phyloP scores from a whole-genome alignment of 1,140 invertebrate genomes.

The Lordiphosa mommai region DNA sequence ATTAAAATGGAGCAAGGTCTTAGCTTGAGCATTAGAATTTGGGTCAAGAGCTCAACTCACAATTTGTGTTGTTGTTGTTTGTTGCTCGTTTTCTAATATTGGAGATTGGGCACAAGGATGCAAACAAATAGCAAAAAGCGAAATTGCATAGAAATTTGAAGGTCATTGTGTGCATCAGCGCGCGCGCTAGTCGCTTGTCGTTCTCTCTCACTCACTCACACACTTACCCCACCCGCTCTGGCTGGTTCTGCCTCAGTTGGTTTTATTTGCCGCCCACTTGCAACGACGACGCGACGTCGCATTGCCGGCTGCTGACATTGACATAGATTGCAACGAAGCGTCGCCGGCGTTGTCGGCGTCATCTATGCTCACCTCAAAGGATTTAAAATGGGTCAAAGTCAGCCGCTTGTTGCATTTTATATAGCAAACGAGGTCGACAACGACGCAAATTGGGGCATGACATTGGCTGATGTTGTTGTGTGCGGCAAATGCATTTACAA shows the following conservation, averaged over 20 bases:
- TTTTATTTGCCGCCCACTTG: constrained; percentile 63
- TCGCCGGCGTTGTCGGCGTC: constrained; percentile 9
- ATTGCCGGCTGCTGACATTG: constrained; percentile 73
- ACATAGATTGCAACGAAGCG: constrained; percentile 57
- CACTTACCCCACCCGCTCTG: constrained; percentile 6
- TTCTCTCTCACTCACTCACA: not conserved
- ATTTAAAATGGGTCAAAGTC: constrained; percentile 76
- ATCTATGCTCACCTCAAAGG: constrained; percentile 71
- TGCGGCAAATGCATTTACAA: constrained; percentile 5
- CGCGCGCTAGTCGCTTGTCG: constrained; percentile 18
- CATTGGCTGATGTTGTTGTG: constrained; percentile 43
- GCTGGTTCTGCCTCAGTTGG: constrained; percentile 67
- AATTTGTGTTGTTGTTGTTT: constrained; percentile 25
- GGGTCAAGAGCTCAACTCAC: constrained; percentile 47
- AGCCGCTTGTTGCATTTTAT: constrained; percentile 69
- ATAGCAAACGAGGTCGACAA: constrained; percentile 49
- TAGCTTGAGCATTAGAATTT: constrained; percentile 55
- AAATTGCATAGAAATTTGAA: constrained; percentile 70
- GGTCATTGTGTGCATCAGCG: constrained; percentile 63
- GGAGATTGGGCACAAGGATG: constrained; percentile 73
- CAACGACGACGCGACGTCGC: constrained; percentile 11
- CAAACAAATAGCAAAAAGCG: constrained; percentile 43
- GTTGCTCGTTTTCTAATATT: constrained; percentile 68
- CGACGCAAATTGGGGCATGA: constrained; percentile 67
- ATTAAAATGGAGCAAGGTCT: constrained; percentile 65